Evolutionary conservation across 2,113 vertebrate species (phyloP).

Genomic region (Lophochroa leadbeateri): DNA sequence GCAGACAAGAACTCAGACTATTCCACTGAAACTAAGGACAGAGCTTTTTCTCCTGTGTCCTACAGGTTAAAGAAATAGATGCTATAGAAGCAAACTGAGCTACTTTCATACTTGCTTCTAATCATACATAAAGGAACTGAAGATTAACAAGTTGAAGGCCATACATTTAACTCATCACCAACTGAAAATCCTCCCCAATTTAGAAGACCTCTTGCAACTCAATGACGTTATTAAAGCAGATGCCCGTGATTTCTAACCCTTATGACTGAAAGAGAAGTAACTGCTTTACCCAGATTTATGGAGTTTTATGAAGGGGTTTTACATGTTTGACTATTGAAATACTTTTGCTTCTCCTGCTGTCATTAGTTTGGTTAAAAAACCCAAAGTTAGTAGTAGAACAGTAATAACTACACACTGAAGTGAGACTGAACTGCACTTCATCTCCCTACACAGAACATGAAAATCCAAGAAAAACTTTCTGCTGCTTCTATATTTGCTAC

Average conservation of each 20-base stretch:
- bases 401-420: not conserved
- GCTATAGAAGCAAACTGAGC: not conserved
- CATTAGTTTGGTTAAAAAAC: not conserved
- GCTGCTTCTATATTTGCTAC: not conserved
- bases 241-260: not conserved
- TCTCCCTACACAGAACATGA: not conserved
- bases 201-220: not conserved
- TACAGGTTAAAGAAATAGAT: not conserved
- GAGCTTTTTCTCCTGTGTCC: not conserved
- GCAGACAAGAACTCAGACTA: not conserved
- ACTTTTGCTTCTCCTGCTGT: not conserved
- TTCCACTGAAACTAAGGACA: not conserved
- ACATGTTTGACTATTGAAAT: not conserved
- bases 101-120: not conserved
- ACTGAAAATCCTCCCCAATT: not conserved
- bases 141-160: not conserved
- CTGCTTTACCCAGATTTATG: not conserved
- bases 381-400: not conserved
- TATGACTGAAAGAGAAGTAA: not conserved
- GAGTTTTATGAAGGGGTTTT: not conserved
- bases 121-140: not conserved
- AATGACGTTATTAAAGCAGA: not conserved
- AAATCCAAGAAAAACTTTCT: not conserved
- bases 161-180: not conserved
- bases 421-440: not conserved